These are phyloP conservation scores for Drosophila kurseongensis DNA, from an alignment of 1,140 invertebrate species.

Conservation along the genomic window DNA sequence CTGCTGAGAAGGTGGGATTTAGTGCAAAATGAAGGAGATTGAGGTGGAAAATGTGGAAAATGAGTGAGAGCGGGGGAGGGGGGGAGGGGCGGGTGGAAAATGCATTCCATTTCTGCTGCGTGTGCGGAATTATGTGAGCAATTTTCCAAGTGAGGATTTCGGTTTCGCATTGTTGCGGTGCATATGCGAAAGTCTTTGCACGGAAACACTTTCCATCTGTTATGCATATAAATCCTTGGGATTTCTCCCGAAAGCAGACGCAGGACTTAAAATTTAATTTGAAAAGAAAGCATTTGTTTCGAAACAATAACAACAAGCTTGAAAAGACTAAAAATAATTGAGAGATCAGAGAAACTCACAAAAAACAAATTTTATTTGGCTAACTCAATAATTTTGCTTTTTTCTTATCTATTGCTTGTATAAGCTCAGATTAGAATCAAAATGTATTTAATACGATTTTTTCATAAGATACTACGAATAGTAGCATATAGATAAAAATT, in stretches of 20 bases:
- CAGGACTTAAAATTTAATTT: neutral
- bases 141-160: constrained; percentile 32
- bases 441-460: too few relatives aligned
- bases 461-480: too few relatives aligned
- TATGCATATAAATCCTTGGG: constrained; percentile 10
- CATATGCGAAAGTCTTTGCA: constrained; percentile 30
- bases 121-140: constrained; percentile 35
- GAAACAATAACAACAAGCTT: neutral
- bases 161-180: constrained; percentile 10
- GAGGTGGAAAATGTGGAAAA: neutral
- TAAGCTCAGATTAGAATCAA: too few relatives aligned
- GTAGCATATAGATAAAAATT: too few relatives aligned
- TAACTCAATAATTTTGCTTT: too few relatives aligned
- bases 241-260: neutral
- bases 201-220: neutral
- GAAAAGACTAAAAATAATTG: neutral
- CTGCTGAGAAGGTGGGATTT: constrained; percentile 2
- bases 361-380: too few relatives aligned
- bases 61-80: neutral
- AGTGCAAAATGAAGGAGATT: neutral
- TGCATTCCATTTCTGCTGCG: constrained; percentile 35
- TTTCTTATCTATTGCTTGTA: too few relatives aligned
- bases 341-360: too few relatives aligned
- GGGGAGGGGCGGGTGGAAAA: neutral
- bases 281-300: neutral